phyloP scores from a whole-genome alignment of 2,888 invertebrate genomes.

The Agapostemon virescens region DNA sequence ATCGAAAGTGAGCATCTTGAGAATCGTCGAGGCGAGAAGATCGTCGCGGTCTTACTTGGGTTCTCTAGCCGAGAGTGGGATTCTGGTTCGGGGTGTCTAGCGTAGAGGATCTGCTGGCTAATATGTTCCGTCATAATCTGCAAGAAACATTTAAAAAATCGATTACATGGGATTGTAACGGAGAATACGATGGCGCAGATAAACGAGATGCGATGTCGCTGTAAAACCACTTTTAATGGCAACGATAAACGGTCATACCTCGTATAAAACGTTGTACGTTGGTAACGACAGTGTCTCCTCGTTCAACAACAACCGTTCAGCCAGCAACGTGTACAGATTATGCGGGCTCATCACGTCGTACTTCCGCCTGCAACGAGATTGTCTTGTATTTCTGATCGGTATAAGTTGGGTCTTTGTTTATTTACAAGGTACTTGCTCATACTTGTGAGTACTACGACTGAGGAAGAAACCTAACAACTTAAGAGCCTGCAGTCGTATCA shows the following conservation, averaged over 20 bases:
- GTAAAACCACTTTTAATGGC: neutral
- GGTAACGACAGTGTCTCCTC: slow-evolving; percentile 95
- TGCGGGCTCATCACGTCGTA: slow-evolving; percentile 99
- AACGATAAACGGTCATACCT: slow-evolving; percentile 82
- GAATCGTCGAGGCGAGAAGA: no score
- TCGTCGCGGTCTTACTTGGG: slow-evolving; percentile 88
- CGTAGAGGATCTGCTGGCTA: slow-evolving; percentile 95
- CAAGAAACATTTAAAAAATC: neutral
- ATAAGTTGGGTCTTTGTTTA: neutral
- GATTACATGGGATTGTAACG: neutral
- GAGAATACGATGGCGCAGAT: neutral
- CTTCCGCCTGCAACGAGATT: slow-evolving; percentile 87
- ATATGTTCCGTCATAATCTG: slow-evolving; percentile 98
- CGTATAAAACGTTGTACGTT: slow-evolving; percentile 99
- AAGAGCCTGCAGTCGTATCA: slow-evolving; percentile 96
- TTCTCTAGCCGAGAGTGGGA: slow-evolving; percentile 97
- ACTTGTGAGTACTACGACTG: slow-evolving; percentile 99
- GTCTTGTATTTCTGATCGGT: slow-evolving; percentile 35
- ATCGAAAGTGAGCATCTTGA: neutral
- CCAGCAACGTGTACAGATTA: slow-evolving; percentile 97
- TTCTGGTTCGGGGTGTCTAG: slow-evolving; percentile 97
- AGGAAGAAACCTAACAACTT: slow-evolving; percentile 98
- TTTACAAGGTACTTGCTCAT: slow-evolving; percentile 75
- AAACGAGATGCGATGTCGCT: neutral
- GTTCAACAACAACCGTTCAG: slow-evolving; percentile 93